These are phyloP conservation scores for Butorides virescens DNA, from an alignment of 2,113 vertebrate genomes.

Conservation along the genomic window DNA sequence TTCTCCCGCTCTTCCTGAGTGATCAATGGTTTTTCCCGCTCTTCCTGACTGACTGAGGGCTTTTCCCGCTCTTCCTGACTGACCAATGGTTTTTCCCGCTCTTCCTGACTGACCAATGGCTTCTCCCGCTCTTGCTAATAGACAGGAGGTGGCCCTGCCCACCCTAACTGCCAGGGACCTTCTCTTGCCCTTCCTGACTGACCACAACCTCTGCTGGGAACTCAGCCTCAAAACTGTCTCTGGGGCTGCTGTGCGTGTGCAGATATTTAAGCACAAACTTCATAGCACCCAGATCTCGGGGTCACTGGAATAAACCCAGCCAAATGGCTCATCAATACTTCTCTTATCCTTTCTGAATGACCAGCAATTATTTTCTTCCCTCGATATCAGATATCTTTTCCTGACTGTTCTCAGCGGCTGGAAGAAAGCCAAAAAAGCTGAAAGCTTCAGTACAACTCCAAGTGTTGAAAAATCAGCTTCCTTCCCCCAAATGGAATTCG, in stretches of 20 bases:
- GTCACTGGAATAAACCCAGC: neutral
- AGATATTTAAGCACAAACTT: neutral
- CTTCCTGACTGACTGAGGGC: neutral
- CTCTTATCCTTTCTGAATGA: neutral
- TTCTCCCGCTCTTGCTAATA: neutral
- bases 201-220: rapidly evolving
- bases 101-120: neutral
- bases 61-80: neutral
- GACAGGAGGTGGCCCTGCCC: neutral
- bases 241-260: neutral
- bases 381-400: neutral
- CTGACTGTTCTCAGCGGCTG: neutral
- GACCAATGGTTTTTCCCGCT: neutral
- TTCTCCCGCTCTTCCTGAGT: neutral
- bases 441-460: neutral
- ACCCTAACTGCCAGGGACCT: rapidly evolving
- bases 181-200: neutral
- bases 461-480: neutral
- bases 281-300: rapidly evolving
- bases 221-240: rapidly evolving
- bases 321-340: neutral
- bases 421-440: neutral
- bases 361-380: neutral
- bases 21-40: neutral
- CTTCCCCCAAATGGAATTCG: neutral